Evolutionary conservation across 2,113 vertebrate genomes (phyloP).

Genomic region (Cercocebus atys): DNA sequence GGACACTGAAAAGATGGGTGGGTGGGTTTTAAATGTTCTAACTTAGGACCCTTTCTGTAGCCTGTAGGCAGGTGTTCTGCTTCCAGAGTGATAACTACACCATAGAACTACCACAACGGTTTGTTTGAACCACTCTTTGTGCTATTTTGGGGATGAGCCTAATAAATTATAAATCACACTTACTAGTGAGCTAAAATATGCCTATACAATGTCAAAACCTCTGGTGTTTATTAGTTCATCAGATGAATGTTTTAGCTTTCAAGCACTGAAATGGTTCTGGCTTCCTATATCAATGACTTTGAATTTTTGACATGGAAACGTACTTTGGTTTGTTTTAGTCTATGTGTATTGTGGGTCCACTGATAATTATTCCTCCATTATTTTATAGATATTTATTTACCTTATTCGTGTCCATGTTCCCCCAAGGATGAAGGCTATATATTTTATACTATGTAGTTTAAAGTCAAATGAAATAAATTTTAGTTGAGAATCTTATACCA

Average conservation of each 20-base stretch:
- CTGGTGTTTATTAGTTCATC: not conserved
- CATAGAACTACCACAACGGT: not conserved
- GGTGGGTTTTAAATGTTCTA: not conserved
- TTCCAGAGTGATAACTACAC: not conserved
- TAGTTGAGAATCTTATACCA: not conserved
- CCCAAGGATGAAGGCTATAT: not conserved
- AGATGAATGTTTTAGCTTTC: not conserved
- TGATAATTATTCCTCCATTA: not conserved
- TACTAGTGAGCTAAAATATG: not conserved
- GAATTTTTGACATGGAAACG: not conserved
- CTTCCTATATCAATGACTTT: not conserved
- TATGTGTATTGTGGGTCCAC: not conserved
- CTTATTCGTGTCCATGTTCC: not conserved
- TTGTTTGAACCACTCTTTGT: not conserved
- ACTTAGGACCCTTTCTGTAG: not conserved
- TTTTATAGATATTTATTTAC: not conserved
- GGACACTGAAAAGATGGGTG: not conserved
- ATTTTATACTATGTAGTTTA: not conserved
- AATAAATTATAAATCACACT: not conserved
- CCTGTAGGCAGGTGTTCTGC: not conserved
- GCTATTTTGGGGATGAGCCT: not conserved
- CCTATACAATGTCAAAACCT: not conserved
- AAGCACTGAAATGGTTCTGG: not conserved
- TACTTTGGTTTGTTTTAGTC: not conserved
- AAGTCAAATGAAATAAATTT: not conserved